These are phyloP conservation scores for Pipra filicauda DNA, from an alignment of 2,113 vertebrate species.

Conservation along the genomic window DNA sequence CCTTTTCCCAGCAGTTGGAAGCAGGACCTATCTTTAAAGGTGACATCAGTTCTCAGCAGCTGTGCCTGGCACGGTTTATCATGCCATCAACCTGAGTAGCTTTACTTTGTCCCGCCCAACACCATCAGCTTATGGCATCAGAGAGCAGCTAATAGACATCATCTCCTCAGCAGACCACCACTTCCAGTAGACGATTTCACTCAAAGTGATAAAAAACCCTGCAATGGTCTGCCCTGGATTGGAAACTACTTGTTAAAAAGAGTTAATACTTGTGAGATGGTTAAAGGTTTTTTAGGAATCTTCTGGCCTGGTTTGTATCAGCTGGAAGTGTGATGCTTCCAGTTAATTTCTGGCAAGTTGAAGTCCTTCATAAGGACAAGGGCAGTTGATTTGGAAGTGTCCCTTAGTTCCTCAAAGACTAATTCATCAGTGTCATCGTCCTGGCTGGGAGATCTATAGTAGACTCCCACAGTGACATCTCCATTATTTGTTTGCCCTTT, in stretches of 20 bases:
- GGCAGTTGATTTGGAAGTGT: not conserved
- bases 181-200: not conserved
- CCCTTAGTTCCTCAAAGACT: not conserved
- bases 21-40: not conserved
- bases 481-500: not conserved
- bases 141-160: not conserved
- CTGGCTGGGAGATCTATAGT: not conserved
- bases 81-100: not conserved
- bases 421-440: not conserved
- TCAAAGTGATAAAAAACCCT: not conserved
- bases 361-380: not conserved
- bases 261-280: not conserved
- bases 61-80: not conserved
- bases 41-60: not conserved
- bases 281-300: not conserved
- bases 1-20: not conserved
- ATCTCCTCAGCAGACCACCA: not conserved
- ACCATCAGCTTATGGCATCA: not conserved
- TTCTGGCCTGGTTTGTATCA: not conserved
- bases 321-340: not conserved
- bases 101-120: not conserved
- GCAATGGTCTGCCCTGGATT: not conserved
- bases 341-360: not conserved
- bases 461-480: not conserved
- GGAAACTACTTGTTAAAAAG: not conserved